A percentile compares a stretch with the other conserved stretches of the same genome.
phyloP scores from a whole-genome alignment of 2,113 vertebrate species.

The Eptesicus fuscus region DNA sequence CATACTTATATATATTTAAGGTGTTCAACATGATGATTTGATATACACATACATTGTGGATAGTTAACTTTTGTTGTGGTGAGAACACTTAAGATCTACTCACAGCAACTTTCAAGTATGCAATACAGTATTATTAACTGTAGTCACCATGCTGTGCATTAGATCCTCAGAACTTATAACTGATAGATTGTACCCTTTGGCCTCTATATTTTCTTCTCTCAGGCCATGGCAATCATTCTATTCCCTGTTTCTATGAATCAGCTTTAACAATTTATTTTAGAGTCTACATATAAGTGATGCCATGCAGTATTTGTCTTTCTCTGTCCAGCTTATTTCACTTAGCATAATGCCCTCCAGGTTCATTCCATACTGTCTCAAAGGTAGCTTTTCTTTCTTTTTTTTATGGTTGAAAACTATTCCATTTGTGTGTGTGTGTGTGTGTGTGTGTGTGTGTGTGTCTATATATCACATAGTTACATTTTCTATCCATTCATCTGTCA shows the following conservation, averaged over 20 bases:
- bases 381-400: not conserved
- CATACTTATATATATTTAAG: not conserved
- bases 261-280: not conserved
- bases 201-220: not conserved
- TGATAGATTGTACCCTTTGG: not conserved
- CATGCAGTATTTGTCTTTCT: not conserved
- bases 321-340: not conserved
- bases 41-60: not conserved
- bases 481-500: not conserved
- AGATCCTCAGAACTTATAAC: not conserved
- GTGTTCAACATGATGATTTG: not conserved
- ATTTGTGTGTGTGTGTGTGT: no score
- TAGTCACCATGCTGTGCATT: not conserved
- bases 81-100: not conserved
- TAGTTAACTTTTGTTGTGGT: not conserved
- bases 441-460: no score
- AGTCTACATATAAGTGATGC: not conserved
- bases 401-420: not conserved
- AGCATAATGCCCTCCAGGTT: not conserved
- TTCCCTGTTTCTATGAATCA: not conserved
- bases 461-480: not conserved
- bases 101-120: not conserved
- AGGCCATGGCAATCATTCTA: not conserved
- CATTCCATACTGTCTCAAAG: not conserved
- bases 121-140: not conserved